A percentile compares a stretch with the other conserved stretches of the same genome.
Conservation (phyloP, 2,888 invertebrate genomes). For the Eurois occulta region DNA sequence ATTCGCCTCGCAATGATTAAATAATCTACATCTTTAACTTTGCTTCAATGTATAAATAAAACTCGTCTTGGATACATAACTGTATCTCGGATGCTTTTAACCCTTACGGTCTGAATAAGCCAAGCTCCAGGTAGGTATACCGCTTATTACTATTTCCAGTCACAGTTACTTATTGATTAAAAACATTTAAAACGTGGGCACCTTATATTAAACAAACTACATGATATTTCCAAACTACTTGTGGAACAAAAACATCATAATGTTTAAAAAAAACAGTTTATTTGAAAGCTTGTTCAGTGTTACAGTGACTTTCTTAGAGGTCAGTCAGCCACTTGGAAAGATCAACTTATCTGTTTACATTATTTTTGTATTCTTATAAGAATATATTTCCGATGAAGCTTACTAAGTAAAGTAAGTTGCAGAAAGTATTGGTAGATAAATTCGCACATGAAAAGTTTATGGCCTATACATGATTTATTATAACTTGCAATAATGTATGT, state of each 20-base stretch:
- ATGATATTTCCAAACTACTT: background rate
- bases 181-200: background rate
- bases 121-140: slow-evolving; percentile 1
- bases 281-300: slow-evolving; percentile 31
- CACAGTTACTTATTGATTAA: background rate
- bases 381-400: background rate
- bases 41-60: slow-evolving; percentile 42
- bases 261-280: too few relatives aligned
- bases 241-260: too few relatives aligned
- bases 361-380: background rate
- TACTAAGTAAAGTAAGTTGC: background rate
- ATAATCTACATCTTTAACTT: slow-evolving; percentile 39
- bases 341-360: background rate
- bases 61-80: slow-evolving; percentile 36
- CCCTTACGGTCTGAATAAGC: slow-evolving; percentile 6
- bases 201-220: background rate
- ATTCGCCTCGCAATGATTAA: slow-evolving; percentile 31
- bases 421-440: background rate
- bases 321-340: background rate
- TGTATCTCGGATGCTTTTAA: slow-evolving; percentile 37
- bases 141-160: slow-evolving; percentile 1
- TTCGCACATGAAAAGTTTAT: background rate
- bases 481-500: background rate
- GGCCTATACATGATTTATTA: background rate
- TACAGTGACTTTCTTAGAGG: slow-evolving; percentile 20